phyloP scores from a whole-genome alignment of 2,797 vertebrate genomes.

The Threskiornis aethiopicus region DNA sequence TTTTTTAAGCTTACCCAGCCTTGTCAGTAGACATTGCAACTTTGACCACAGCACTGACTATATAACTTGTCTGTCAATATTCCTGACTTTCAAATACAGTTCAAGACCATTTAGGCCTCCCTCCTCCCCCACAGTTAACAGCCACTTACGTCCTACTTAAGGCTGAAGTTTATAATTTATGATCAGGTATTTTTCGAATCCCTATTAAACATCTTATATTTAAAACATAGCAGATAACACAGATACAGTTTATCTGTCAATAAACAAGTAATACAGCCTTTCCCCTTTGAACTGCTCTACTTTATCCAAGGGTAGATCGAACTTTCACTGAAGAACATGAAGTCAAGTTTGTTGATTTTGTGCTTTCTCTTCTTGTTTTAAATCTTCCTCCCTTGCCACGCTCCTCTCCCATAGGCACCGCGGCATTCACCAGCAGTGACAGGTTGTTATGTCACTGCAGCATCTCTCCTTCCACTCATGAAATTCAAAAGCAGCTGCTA shows the following conservation, averaged over 20 bases:
- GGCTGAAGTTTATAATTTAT: not conserved
- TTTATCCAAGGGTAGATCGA: not conserved
- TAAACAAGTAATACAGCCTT: not conserved
- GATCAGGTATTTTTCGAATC: not conserved
- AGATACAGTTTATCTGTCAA: not conserved
- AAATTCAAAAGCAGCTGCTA: not conserved
- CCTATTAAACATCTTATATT: not conserved
- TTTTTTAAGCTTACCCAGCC: conserved; percentile 17
- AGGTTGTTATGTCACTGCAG: not conserved
- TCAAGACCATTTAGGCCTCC: not conserved
- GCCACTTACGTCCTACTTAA: not conserved
- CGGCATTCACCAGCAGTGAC: accelerated
- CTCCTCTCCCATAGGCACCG: accelerated
- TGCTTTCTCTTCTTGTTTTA: not conserved
- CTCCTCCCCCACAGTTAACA: not conserved
- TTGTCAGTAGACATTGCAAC: not conserved
- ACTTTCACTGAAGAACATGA: not conserved
- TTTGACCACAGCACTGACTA: not conserved
- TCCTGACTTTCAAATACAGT: not conserved
- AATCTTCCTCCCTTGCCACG: not conserved
- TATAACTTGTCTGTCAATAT: not conserved
- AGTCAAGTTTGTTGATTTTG: not conserved
- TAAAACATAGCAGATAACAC: not conserved
- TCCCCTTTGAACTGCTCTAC: not conserved
- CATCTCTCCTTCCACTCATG: not conserved